A percentile compares a stretch with the other conserved stretches of the same genome.
Conservation (phyloP, 2,113 vertebrate genomes). For the Grallaria varia region DNA sequence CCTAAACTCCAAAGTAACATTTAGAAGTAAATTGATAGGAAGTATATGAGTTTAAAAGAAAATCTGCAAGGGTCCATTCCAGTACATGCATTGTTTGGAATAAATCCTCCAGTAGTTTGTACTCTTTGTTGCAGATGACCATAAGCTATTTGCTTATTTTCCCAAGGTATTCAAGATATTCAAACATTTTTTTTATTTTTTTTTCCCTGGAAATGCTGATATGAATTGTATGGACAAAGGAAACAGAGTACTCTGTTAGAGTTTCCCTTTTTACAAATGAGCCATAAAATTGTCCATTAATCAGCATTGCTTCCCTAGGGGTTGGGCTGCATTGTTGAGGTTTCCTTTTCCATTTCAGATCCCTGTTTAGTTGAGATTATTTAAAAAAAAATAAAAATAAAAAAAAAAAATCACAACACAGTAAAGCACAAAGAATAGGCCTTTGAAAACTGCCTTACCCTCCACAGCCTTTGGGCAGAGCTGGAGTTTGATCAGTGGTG, state of each 20-base stretch:
- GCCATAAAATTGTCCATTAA: constrained; percentile 79
- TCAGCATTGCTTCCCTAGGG: constrained; percentile 60
- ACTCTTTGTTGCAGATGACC: constrained; percentile 16
- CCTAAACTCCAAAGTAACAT: not conserved
- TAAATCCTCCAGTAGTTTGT: constrained; percentile 52
- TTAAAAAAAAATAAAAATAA: not conserved
- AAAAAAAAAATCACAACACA: constrained; percentile 25
- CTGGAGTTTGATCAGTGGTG: constrained; percentile 9
- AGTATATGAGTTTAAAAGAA: constrained; percentile 27
- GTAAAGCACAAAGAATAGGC: constrained; percentile 51
- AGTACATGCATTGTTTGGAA: constrained; percentile 37
- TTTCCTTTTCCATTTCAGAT: constrained; percentile 78
- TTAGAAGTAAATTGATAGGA: constrained; percentile 4
- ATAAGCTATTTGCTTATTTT: constrained; percentile 55
- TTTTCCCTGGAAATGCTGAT: constrained; percentile 23
- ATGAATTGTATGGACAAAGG: constrained; percentile 64
- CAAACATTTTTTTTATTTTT: not conserved
- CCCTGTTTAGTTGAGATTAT: constrained; percentile 67
- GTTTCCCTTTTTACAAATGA: constrained; percentile 76
- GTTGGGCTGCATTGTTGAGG: constrained; percentile 62
- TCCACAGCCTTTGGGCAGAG: not conserved
- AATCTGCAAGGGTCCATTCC: not conserved
- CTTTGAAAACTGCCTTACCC: constrained; percentile 25
- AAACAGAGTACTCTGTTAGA: constrained; percentile 74
- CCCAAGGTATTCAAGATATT: constrained; percentile 31